A percentile compares a stretch with the other conserved stretches of the same genome.
These are phyloP conservation scores for Synanceia verrucosa DNA, from an alignment of 2,797 vertebrate genomes.

Conservation along the genomic window DNA sequence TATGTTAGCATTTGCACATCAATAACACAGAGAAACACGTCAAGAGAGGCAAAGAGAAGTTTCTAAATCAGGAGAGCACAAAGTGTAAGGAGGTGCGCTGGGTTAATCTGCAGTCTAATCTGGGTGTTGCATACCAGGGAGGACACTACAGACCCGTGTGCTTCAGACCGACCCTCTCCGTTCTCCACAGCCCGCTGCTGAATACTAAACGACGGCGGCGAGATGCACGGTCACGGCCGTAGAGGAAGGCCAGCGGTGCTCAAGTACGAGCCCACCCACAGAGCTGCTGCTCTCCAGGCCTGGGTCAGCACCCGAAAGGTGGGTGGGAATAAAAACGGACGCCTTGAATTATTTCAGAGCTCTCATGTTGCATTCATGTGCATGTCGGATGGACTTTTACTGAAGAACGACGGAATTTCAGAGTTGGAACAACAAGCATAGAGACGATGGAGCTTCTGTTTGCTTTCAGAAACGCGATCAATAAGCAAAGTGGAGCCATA, in stretches of 20 bases:
- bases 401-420: constrained; percentile 14
- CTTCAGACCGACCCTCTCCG: constrained; percentile 84
- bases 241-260: constrained; percentile 38
- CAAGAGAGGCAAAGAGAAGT: background rate
- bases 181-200: constrained; percentile 83
- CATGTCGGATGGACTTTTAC: background rate
- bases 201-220: constrained; percentile 85
- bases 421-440: constrained; percentile 8
- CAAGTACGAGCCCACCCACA: constrained; percentile 53
- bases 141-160: constrained; percentile 75
- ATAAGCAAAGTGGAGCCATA: background rate
- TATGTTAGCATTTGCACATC: background rate
- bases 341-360: constrained; percentile 17
- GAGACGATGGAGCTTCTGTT: background rate
- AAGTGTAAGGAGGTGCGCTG: constrained; percentile 57
- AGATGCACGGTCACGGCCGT: constrained; percentile 87
- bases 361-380: constrained; percentile 15
- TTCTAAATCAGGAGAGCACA: background rate
- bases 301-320: constrained; percentile 61
- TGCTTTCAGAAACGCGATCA: background rate
- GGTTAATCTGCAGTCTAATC: constrained; percentile 92
- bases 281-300: constrained; percentile 47
- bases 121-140: constrained; percentile 74
- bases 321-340: constrained; percentile 34
- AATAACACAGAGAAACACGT: background rate